Percentiles rank a stretch among this genome's conserved stretches.
phyloP scores from a whole-genome alignment of 2,113 vertebrate species.

The Lynx canadensis region DNA sequence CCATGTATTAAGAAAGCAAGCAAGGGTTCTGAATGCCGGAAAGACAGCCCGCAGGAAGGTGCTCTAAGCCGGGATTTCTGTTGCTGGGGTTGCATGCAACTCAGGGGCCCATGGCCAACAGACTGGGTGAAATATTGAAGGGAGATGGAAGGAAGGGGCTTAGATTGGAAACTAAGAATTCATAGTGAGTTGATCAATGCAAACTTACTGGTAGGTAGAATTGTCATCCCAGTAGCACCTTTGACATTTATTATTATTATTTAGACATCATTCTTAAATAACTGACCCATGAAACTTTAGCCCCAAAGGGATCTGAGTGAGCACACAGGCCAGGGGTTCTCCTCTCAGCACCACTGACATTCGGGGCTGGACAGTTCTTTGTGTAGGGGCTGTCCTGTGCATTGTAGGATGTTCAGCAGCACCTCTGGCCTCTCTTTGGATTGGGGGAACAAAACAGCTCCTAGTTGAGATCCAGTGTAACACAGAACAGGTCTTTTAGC shows the following conservation, averaged over 20 bases:
- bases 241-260: not conserved
- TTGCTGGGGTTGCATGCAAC: not conserved
- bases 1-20: conserved; percentile 1
- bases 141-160: not conserved
- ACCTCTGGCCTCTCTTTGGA: not conserved
- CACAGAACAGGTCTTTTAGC: not conserved
- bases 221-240: not conserved
- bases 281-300: not conserved
- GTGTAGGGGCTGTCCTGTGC: not conserved
- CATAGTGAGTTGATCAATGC: not conserved
- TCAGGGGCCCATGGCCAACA: not conserved
- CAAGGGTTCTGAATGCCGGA: not conserved
- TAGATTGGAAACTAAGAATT: not conserved
- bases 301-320: not conserved
- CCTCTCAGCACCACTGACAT: not conserved
- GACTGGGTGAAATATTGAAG: not conserved
- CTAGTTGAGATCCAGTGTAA: not conserved
- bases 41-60: not conserved
- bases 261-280: not conserved
- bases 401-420: not conserved
- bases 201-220: not conserved
- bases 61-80: not conserved
- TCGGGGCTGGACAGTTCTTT: not conserved
- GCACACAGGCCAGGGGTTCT: not conserved
- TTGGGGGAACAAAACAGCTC: not conserved